phyloP scores from a whole-genome alignment of 1,140 invertebrate genomes.

The Pseudomyrmex dendroicus region DNA sequence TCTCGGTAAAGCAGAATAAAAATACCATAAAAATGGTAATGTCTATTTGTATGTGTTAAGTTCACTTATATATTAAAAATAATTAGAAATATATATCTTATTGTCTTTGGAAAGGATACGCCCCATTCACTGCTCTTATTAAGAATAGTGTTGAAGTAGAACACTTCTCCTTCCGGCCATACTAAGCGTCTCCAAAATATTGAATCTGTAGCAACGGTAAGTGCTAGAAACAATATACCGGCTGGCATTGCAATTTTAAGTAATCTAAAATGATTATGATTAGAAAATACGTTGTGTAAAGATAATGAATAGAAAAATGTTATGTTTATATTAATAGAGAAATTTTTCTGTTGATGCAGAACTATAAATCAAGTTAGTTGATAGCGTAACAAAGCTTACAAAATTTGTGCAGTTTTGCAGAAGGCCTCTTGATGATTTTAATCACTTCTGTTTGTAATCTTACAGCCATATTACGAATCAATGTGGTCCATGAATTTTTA shows the following conservation, averaged over 20 bases:
- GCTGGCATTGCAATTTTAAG: slow-evolving; percentile 90
- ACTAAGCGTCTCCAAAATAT: slow-evolving; percentile 95
- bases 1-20: slow-evolving; percentile 97
- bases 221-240: slow-evolving; percentile 88
- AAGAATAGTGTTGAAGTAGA: slow-evolving; percentile 97
- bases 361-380: slow-evolving; percentile 21
- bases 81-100: neutral
- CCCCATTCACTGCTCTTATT: slow-evolving; percentile 99
- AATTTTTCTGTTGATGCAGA: slow-evolving; percentile 8
- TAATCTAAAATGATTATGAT: slow-evolving; percentile 86
- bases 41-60: slow-evolving; percentile 88
- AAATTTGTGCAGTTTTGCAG: slow-evolving; percentile 68
- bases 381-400: slow-evolving; percentile 68
- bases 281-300: slow-evolving; percentile 39
- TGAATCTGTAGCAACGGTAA: slow-evolving; percentile 95
- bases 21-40: slow-evolving; percentile 99
- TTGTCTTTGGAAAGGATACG: slow-evolving; percentile 91
- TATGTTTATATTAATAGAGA: slow-evolving; percentile 27
- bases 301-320: neutral
- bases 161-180: slow-evolving; percentile 99
- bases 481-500: slow-evolving; percentile 65
- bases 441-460: slow-evolving; percentile 71
- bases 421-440: slow-evolving; percentile 66
- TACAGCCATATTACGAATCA: slow-evolving; percentile 69
- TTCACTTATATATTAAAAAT: slow-evolving; percentile 36